Percentiles rank a stretch among this genome's conserved stretches.
Evolutionary conservation across 2,888 invertebrate genomes (phyloP).

Genomic region (Amaurobius ferox): DNA sequence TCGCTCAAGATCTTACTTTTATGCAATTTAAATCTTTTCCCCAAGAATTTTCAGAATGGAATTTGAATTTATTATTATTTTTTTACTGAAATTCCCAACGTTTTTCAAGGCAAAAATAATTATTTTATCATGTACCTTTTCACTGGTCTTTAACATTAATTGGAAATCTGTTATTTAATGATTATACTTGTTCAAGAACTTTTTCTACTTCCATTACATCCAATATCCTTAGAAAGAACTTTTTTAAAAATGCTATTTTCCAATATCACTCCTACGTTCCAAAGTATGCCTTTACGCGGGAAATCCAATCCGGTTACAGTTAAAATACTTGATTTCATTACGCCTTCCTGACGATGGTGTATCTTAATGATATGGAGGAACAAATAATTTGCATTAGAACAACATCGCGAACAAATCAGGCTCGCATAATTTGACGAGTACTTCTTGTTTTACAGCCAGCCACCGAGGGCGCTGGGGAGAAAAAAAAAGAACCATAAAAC

Average conservation of each 20-base stretch:
- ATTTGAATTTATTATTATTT: neutral
- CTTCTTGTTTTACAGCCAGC: constrained; percentile 40
- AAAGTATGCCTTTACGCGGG: constrained; percentile 7
- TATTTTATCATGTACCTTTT: neutral
- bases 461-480: constrained; percentile 18
- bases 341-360: constrained; percentile 10
- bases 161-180: constrained; percentile 68
- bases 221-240: constrained; percentile 3
- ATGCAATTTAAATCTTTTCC: constrained; percentile 1
- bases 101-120: neutral
- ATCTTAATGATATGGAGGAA: constrained; percentile 51
- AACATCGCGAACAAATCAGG: constrained; percentile 49
- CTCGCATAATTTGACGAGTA: constrained; percentile 54
- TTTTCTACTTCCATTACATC: constrained; percentile 14
- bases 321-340: constrained; percentile 57
- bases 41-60: neutral
- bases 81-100: neutral
- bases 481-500: constrained; percentile 26
- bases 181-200: constrained; percentile 40
- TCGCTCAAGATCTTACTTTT: neutral
- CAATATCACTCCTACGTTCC: constrained; percentile 22
- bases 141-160: constrained; percentile 59
- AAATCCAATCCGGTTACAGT: constrained; percentile 40
- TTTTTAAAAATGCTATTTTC: constrained; percentile 27
- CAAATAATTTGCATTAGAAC: constrained; percentile 68